phyloP scores from a whole-genome alignment of 2,797 vertebrate genomes.

The Ctenopoma kingsleyae region DNA sequence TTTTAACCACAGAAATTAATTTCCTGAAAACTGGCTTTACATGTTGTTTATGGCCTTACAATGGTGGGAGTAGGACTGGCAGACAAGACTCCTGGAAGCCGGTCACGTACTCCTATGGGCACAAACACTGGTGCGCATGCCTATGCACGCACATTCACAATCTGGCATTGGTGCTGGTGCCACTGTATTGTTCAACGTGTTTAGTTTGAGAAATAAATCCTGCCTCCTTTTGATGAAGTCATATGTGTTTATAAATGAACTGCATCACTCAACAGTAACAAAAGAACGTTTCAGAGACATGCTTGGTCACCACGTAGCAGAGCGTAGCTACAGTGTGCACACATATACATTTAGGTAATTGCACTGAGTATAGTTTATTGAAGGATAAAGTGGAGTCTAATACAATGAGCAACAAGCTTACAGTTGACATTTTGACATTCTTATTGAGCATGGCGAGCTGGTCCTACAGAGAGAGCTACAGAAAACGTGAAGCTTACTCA shows the following conservation, averaged over 20 bases:
- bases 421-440: constrained; percentile 4
- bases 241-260: constrained; percentile 49
- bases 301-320: constrained; percentile 59
- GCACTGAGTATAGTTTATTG: constrained; percentile 18
- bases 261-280: constrained; percentile 25
- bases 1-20: constrained; percentile 53
- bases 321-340: constrained; percentile 33
- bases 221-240: constrained; percentile 54
- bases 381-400: constrained; percentile 4
- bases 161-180: constrained; percentile 45
- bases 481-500: constrained; percentile 23
- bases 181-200: constrained; percentile 71
- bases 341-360: constrained; percentile 41
- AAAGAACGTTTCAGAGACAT: constrained; percentile 26
- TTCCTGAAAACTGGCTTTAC: constrained; percentile 48
- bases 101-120: constrained; percentile 52
- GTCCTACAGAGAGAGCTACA: background rate
- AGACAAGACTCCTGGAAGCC: constrained; percentile 31
- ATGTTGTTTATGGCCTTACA: constrained; percentile 45
- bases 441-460: constrained; percentile 7
- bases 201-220: constrained; percentile 62
- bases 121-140: background rate
- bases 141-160: constrained; percentile 18
- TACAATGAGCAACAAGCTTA: constrained; percentile 2
- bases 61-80: constrained; percentile 49